These are phyloP conservation scores for Microplitis demolitor DNA, from an alignment of 1,140 invertebrate genomes.

Conservation along the genomic window DNA sequence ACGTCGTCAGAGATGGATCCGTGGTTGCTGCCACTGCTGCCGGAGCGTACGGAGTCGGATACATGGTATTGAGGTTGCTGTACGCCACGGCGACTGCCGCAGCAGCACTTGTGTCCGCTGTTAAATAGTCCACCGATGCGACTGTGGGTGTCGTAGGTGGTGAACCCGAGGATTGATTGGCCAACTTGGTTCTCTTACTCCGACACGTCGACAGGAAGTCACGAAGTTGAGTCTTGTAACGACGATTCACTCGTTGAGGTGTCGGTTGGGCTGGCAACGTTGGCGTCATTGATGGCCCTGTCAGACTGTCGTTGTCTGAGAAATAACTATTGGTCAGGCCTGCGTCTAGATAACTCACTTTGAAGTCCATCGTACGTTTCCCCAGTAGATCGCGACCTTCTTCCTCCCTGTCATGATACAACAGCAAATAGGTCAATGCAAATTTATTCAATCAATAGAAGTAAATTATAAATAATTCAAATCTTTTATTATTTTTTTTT, in stretches of 20 bases:
- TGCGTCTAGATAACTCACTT: slow-evolving; percentile 95
- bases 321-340: slow-evolving; percentile 89
- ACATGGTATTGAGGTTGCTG: slow-evolving; percentile 82
- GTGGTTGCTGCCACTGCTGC: slow-evolving; percentile 67
- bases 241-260: slow-evolving; percentile 78
- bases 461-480: too few species aligned
- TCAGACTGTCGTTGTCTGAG: slow-evolving; percentile 82
- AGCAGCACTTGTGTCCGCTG: slow-evolving; percentile 67
- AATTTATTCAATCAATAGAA: neutral
- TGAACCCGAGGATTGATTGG: slow-evolving; percentile 56
- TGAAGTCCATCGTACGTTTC: slow-evolving; percentile 98
- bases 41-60: slow-evolving; percentile 71
- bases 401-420: slow-evolving; percentile 78
- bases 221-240: slow-evolving; percentile 90
- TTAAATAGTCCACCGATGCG: slow-evolving; percentile 69
- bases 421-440: slow-evolving; percentile 37
- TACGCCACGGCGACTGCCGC: slow-evolving; percentile 78
- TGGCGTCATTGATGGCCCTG: slow-evolving; percentile 64
- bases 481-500: neutral
- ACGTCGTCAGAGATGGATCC: slow-evolving; percentile 64
- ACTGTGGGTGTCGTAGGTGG: slow-evolving; percentile 57
- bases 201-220: slow-evolving; percentile 92
- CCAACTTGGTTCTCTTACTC: slow-evolving; percentile 81
- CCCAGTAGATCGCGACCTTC: slow-evolving; percentile 94
- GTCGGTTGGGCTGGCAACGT: slow-evolving; percentile 62